A percentile compares a stretch with the other conserved stretches of the same genome.
Evolutionary conservation across 2,113 vertebrate species (phyloP).

Genomic region (Podarcis muralis): DNA sequence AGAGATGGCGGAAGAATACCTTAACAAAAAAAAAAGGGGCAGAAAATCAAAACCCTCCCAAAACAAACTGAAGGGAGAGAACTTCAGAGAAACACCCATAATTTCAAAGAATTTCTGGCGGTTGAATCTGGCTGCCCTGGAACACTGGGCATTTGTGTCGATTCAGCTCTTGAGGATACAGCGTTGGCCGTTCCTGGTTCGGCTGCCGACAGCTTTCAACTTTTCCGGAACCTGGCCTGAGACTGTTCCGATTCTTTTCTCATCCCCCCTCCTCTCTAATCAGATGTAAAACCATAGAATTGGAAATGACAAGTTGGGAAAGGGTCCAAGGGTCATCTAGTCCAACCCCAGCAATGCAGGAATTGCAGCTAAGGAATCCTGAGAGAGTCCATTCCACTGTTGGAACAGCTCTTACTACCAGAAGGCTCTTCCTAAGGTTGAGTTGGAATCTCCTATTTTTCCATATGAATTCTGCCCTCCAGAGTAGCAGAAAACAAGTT

Average conservation of each 20-base stretch:
- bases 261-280: neutral
- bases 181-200: conserved; percentile 37
- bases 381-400: too few species aligned
- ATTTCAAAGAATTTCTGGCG: conserved; percentile 41
- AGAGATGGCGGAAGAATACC: rapidly evolving
- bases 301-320: too few species aligned
- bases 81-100: conserved; percentile 34
- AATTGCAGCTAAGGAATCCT: too few species aligned
- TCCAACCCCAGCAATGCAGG: too few species aligned
- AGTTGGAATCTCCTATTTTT: too few species aligned
- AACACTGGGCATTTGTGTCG: conserved; percentile 66
- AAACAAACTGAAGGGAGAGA: conserved; percentile 25
- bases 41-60: neutral
- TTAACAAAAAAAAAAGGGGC: too few species aligned
- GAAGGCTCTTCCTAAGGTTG: too few species aligned
- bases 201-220: conserved; percentile 56
- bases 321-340: too few species aligned
- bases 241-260: neutral
- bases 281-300: too few species aligned
- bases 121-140: conserved; percentile 55
- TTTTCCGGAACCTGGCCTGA: conserved; percentile 47
- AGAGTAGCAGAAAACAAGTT: too few species aligned
- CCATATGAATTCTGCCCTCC: too few species aligned
- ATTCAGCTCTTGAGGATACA: conserved; percentile 35
- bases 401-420: too few species aligned